phyloP scores from a whole-genome alignment of 1,140 invertebrate species.

The Argopecten irradians region DNA sequence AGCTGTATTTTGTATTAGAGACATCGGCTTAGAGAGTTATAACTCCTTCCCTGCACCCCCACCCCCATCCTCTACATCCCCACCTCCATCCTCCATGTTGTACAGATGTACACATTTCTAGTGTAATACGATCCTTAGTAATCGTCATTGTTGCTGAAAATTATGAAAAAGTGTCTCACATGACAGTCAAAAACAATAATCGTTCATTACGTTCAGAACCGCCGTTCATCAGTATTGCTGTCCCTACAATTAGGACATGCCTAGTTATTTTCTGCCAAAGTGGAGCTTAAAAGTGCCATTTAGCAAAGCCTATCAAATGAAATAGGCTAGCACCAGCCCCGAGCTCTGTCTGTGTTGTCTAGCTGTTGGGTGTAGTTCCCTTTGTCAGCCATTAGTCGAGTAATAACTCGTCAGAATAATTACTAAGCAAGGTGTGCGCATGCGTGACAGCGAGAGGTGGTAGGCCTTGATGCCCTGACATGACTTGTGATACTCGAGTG shows the following conservation, averaged over 20 bases:
- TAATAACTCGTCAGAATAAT: conserved; percentile 18
- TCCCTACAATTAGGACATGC: neutral
- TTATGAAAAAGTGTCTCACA: neutral
- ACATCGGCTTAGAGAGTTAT: neutral
- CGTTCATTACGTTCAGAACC: neutral
- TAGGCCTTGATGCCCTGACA: neutral
- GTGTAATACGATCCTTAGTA: neutral
- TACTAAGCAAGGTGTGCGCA: neutral
- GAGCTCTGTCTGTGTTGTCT: neutral
- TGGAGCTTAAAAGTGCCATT: neutral
- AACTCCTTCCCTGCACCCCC: neutral
- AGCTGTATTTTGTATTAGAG: neutral
- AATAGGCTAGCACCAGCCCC: neutral
- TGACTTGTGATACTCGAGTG: neutral
- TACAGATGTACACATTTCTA: neutral
- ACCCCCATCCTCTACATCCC: neutral
- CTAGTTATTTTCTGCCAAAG: neutral
- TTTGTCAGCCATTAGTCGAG: neutral
- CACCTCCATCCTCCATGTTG: neutral
- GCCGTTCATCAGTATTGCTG: neutral
- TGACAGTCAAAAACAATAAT: neutral
- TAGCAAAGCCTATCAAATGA: conserved; percentile 20
- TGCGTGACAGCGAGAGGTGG: conserved; percentile 12
- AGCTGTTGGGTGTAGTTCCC: conserved; percentile 14
- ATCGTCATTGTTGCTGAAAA: neutral